A percentile compares a stretch with the other conserved stretches of the same genome.
phyloP scores from a whole-genome alignment of 2,797 vertebrate genomes.

The Xenops minutus region DNA sequence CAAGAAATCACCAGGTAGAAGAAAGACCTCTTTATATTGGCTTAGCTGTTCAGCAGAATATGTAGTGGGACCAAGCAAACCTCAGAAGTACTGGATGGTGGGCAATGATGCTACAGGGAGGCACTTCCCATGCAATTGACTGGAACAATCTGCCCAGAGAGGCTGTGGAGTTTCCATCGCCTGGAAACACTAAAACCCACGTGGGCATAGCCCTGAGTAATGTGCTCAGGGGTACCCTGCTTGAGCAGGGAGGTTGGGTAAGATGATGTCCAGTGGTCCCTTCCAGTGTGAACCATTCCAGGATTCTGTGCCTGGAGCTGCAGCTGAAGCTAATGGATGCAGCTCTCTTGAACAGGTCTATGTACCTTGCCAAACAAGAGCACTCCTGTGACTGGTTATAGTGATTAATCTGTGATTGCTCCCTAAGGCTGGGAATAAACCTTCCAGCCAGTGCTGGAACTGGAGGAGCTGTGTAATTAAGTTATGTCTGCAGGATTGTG shows the following conservation, averaged over 20 bases:
- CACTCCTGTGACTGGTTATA: background rate
- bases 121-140: background rate
- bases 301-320: background rate
- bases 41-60: background rate
- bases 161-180: background rate
- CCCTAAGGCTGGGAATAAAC: background rate
- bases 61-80: background rate
- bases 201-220: background rate
- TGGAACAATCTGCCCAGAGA: background rate
- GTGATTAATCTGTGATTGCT: background rate
- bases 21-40: background rate
- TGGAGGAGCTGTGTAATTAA: background rate
- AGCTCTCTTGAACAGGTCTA: background rate
- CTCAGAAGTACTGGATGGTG: background rate
- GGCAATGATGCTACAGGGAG: background rate
- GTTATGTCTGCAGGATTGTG: background rate
- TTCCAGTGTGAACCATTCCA: background rate
- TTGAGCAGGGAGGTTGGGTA: background rate
- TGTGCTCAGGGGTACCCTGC: background rate
- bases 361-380: background rate
- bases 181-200: background rate
- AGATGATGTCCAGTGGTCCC: background rate
- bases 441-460: background rate
- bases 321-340: background rate
- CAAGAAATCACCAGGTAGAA: background rate